These are phyloP conservation scores for Yponomeuta cagnagella DNA, from an alignment of 2,888 invertebrate species.

Conservation along the genomic window DNA sequence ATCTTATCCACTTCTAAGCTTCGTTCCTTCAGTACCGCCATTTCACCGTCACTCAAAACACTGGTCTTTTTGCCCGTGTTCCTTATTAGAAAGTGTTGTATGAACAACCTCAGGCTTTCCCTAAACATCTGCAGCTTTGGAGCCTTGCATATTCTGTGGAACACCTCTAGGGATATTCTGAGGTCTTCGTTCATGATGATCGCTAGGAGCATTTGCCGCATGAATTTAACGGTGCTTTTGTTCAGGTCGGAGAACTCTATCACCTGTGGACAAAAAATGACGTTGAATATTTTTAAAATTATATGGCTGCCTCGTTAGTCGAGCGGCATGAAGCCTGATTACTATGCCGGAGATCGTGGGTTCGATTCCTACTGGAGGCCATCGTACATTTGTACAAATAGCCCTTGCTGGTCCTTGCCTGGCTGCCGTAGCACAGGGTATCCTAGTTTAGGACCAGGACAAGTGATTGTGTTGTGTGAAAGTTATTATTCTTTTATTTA, in stretches of 20 bases:
- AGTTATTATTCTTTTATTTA: no score
- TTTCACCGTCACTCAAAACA: constrained; percentile 46
- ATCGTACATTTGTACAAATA: no score
- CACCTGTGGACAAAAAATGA: constrained; percentile 68
- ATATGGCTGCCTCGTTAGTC: no score
- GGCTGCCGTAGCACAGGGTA: no score
- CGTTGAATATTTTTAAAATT: no score
- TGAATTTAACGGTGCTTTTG: constrained; percentile 84
- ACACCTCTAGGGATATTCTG: constrained; percentile 78
- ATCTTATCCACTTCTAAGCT: constrained; percentile 80
- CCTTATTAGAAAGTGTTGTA: constrained; percentile 89
- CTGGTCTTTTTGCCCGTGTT: constrained; percentile 69
- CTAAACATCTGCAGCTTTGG: constrained; percentile 86
- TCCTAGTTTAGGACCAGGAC: no score
- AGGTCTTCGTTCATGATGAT: constrained; percentile 82
- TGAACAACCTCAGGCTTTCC: constrained; percentile 88
- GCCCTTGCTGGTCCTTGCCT: no score
- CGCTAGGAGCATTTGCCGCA: constrained; percentile 85
- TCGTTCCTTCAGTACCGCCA: constrained; percentile 64
- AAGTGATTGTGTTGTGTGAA: no score
- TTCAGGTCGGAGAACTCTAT: constrained; percentile 91
- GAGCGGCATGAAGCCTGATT: no score
- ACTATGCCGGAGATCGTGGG: no score
- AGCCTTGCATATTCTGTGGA: constrained; percentile 82
- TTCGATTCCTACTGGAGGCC: no score